Conservation (phyloP, 2,113 vertebrate genomes). For the Xiphophorus couchianus region DNA sequence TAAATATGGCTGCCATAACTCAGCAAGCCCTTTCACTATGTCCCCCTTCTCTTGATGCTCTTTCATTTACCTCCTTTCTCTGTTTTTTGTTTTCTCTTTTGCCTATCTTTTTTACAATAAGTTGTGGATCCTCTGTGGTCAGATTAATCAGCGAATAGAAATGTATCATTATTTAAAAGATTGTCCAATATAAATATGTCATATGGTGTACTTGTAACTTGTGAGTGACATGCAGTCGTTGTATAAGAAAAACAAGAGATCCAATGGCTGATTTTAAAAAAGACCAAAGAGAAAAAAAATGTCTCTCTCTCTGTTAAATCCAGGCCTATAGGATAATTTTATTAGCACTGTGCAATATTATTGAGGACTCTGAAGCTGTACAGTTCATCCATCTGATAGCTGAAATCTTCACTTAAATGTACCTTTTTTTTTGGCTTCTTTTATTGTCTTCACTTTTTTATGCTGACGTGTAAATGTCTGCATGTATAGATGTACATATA, state of each 20-base stretch:
- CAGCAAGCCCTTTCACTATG: constrained; percentile 54
- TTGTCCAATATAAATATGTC: not conserved
- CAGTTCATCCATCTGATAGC: constrained; percentile 45
- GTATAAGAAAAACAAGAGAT: not conserved
- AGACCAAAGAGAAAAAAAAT: not conserved
- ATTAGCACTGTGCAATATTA: not conserved
- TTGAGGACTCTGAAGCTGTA: constrained; percentile 6
- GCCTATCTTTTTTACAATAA: constrained; percentile 14
- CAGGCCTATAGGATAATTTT: not conserved
- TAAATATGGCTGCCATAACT: constrained; percentile 66
- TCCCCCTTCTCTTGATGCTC: constrained; percentile 42
- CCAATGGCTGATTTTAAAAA: not conserved
- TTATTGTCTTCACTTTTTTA: not conserved
- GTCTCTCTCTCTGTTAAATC: not conserved
- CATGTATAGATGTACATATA: constrained; percentile 2
- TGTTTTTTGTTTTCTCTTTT: constrained; percentile 30
- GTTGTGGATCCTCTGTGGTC: constrained; percentile 21
- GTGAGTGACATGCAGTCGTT: not conserved
- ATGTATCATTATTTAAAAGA: not conserved
- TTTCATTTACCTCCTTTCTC: constrained; percentile 27
- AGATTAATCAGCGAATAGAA: constrained; percentile 4
- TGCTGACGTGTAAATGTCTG: not conserved
- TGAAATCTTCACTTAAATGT: constrained; percentile 37
- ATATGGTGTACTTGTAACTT: not conserved
- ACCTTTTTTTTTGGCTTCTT: not conserved